Evolutionary conservation across 2,113 vertebrate genomes (phyloP), one percentile per base, ranked within the genome.

Genomic region (Ictalurus furcatus): DNA sequence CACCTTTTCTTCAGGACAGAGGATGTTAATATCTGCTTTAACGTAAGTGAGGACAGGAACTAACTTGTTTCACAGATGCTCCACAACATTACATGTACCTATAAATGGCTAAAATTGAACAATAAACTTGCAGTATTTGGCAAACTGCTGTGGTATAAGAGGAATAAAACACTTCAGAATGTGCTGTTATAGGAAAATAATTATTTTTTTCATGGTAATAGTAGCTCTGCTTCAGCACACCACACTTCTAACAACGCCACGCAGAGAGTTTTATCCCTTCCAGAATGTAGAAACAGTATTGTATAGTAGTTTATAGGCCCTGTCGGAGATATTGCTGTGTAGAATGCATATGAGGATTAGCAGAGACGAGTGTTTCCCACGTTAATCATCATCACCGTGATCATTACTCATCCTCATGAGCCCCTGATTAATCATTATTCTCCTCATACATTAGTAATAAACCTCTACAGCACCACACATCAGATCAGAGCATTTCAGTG

Each of bases 371-470:
- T 48, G 37, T 76, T 79, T 54, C 76, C 76, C 76, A 52, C 44
- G 54, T 79, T 79, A 79, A 52, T 79, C 25, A 78, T 48, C 23
- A 54, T 54, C 76, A 79, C 48, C 1, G 25, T 79, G 76, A 79
- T 79, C 48, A 54, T 80, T 80, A 17, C 78, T n/a, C 48, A 80
- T 52, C 78, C 74, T 78, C 74, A 28, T 48, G 40, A 78, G 74
- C 74, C 52, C 74, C 74, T 78, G 74, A 28, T 78, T 48, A 78
- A 78, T 78, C 48, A 44, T 78, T 28, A 78, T 48, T 21, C 74
- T 52, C 74, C 74, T 48, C 74, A 48, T 78, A 52, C 40, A 78
- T 78, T 48, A 74, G 37, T 74, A 74, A 74, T 40, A 74, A 78
- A 48, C 21, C 74, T 78, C 34, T 21, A 40, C 71, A 44, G 34